Evolutionary conservation across 2,888 invertebrate species (phyloP).

Genomic region (Idaea aversata): DNA sequence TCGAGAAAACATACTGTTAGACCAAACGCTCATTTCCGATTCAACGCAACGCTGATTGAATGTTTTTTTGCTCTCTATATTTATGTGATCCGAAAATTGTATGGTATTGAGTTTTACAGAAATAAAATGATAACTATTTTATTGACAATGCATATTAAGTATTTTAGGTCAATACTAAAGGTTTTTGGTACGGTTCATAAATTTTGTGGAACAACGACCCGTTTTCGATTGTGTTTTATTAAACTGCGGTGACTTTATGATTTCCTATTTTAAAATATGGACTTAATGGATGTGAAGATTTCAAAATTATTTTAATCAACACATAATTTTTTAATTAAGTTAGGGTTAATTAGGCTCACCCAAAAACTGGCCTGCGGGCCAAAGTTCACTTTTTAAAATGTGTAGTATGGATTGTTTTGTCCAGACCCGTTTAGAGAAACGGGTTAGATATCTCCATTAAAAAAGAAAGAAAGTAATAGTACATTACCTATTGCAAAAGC

Average conservation of each 20-base stretch:
- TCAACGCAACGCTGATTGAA: slow-evolving; percentile 49
- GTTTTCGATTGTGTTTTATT: neutral
- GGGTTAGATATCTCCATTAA: too few relatives aligned
- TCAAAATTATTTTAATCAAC: too few relatives aligned
- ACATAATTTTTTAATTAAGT: too few relatives aligned
- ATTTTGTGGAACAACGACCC: neutral
- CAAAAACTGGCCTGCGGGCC: too few relatives aligned
- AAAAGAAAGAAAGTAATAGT: too few relatives aligned
- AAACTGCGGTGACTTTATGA: neutral
- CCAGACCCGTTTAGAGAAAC: too few relatives aligned
- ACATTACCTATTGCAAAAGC: too few relatives aligned
- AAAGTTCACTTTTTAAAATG: too few relatives aligned
- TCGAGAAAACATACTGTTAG: slow-evolving; percentile 56
- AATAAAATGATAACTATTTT: neutral
- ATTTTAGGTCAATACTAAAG: neutral
- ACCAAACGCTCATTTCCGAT: slow-evolving; percentile 43
- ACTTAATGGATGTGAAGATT: too few relatives aligned
- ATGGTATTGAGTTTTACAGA: neutral
- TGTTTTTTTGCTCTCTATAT: slow-evolving; percentile 44
- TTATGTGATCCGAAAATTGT: slow-evolving; percentile 4
- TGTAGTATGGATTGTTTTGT: too few relatives aligned
- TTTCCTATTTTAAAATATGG: neutral
- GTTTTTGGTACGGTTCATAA: neutral
- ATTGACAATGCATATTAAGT: neutral
- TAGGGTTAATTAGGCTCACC: too few relatives aligned